Conservation (phyloP, 2,113 vertebrate genomes). For the Cacatua alba region DNA sequence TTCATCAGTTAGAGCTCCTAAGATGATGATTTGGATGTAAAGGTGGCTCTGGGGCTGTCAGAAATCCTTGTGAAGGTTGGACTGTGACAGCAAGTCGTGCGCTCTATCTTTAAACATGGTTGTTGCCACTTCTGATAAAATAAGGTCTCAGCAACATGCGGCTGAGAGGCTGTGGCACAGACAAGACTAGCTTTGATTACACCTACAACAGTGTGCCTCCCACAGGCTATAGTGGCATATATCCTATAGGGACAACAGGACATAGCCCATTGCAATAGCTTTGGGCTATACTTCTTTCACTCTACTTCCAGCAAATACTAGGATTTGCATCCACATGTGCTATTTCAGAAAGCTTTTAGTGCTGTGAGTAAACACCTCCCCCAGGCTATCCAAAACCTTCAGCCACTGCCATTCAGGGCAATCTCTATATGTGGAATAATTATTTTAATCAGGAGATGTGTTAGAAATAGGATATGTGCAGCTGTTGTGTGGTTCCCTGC, state of each 20-base stretch:
- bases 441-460: slow-evolving; percentile 40
- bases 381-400: slow-evolving; percentile 12
- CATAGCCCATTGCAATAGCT: not conserved
- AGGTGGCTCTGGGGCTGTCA: not conserved
- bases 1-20: not conserved
- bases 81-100: not conserved
- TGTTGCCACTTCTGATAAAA: not conserved
- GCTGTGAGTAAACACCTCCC: not conserved
- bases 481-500: slow-evolving; percentile 38
- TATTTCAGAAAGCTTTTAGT: not conserved
- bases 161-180: not conserved
- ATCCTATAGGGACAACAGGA: not conserved
- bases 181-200: not conserved
- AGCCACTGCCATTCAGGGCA: slow-evolving; percentile 16
- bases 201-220: not conserved
- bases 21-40: not conserved
- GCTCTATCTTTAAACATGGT: not conserved
- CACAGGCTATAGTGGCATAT: not conserved
- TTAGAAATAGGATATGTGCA: slow-evolving; percentile 53
- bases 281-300: not conserved
- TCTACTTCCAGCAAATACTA: not conserved
- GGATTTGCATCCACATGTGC: not conserved
- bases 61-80: not conserved
- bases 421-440: slow-evolving; percentile 15
- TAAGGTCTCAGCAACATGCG: not conserved